phyloP scores from a whole-genome alignment of 1,140 invertebrate genomes.

The Coelopa frigida region DNA sequence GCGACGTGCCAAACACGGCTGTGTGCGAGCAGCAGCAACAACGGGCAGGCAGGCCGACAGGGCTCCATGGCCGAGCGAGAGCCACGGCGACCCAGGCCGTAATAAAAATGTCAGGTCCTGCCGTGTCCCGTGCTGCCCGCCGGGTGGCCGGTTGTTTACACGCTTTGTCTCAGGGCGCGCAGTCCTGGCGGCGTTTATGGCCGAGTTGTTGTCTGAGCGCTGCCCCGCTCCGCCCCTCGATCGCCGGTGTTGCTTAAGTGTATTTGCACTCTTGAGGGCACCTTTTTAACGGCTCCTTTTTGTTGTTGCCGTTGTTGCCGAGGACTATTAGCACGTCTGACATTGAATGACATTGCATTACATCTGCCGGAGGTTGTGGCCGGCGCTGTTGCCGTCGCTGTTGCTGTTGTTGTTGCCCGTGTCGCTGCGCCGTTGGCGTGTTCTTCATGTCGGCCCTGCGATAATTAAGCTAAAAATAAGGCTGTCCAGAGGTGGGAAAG shows the following conservation, averaged over 20 bases:
- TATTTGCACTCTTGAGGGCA: conserved; percentile 3
- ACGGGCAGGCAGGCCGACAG: no score
- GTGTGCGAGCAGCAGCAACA: no score
- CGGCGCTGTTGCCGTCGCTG: conserved; percentile 3
- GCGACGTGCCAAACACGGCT: no score
- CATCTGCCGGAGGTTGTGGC: conserved; percentile 23
- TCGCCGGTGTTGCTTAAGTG: no score
- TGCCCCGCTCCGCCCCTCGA: no score
- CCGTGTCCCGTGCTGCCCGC: conserved; percentile 8
- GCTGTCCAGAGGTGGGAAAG: background rate
- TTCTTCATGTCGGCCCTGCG: conserved; percentile 35
- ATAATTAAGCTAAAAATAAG: background rate
- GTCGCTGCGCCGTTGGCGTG: conserved; percentile 14
- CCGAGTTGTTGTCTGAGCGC: no score
- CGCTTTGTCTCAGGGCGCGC: no score
- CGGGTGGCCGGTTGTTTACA: conserved; percentile 8
- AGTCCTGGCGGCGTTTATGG: no score
- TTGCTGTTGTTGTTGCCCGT: conserved; percentile 11
- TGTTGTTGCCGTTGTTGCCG: background rate
- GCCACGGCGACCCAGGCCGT: no score
- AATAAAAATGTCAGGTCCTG: no score
- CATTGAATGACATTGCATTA: conserved; percentile 32
- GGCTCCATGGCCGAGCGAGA: no score
- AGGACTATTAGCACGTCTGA: conserved; percentile 17
- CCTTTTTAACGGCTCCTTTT: background rate